These are phyloP conservation scores for Dioctria linearis DNA, from an alignment of 2,888 invertebrate species.

Conservation along the genomic window DNA sequence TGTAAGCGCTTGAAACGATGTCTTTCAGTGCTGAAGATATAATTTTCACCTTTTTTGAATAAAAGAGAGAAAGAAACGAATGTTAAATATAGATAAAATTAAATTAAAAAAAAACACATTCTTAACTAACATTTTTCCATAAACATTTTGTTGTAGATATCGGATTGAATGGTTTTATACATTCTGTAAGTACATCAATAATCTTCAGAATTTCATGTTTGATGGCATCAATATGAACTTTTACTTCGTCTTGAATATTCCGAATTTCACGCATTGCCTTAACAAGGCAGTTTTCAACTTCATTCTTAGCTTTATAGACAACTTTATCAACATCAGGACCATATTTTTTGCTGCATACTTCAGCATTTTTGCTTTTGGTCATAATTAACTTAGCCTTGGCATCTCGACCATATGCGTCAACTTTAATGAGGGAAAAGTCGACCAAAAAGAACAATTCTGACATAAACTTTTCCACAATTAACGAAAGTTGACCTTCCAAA, in stretches of 20 bases:
- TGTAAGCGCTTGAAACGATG: neutral
- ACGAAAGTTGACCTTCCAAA: neutral
- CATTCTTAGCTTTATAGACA: neutral
- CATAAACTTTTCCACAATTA: neutral
- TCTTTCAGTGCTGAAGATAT: neutral
- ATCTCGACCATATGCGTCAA: neutral
- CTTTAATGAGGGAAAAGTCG: neutral
- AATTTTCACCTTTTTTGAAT: neutral
- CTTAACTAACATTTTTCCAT: constrained; percentile 5
- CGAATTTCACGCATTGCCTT: constrained; percentile 1
- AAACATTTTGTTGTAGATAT: neutral
- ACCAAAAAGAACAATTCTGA: neutral
- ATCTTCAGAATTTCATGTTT: neutral
- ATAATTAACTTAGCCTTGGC: neutral
- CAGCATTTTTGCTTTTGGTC: neutral
- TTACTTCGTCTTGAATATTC: neutral
- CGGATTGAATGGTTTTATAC: constrained; percentile 2
- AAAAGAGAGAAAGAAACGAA: neutral
- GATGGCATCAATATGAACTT: neutral
- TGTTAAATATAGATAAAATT: neutral
- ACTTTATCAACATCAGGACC: neutral
- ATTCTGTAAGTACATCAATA: neutral
- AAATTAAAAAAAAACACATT: neutral
- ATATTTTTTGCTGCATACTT: neutral
- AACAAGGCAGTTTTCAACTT: constrained; percentile 17